These are phyloP conservation scores for Thinocorus orbignyianus DNA, from an alignment of 2,113 vertebrate genomes.

Conservation along the genomic window DNA sequence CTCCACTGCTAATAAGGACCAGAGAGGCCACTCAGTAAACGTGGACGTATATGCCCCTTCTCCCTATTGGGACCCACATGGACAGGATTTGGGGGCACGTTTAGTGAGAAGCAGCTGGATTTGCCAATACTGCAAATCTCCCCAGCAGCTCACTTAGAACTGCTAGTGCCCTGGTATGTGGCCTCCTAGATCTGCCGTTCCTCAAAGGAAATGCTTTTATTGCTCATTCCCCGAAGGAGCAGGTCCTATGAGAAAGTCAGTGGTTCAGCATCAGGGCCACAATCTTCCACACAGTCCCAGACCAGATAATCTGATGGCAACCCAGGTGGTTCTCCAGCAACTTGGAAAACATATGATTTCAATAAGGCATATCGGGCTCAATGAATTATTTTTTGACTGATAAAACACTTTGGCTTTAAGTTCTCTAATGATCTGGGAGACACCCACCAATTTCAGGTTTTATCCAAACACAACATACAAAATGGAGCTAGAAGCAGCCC, in stretches of 20 bases:
- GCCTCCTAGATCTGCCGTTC: not conserved
- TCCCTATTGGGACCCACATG: fast-evolving
- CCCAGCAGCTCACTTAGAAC: not conserved
- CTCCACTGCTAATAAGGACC: not conserved
- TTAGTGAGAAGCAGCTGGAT: not conserved
- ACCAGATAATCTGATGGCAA: not conserved
- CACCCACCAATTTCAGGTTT: not conserved
- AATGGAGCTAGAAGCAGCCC: not conserved
- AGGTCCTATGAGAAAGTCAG: not conserved
- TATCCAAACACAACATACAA: not conserved
- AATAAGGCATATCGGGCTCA: not conserved
- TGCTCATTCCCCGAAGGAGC: fast-evolving
- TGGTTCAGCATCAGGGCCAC: not conserved
- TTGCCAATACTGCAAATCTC: not conserved
- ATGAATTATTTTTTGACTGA: not conserved
- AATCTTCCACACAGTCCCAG: not conserved
- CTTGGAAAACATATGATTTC: fast-evolving
- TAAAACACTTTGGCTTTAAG: not conserved
- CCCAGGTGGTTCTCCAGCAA: not conserved
- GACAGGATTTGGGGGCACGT: not conserved
- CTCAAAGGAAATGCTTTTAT: too few relatives aligned
- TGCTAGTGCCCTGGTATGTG: fast-evolving
- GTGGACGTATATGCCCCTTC: fast-evolving
- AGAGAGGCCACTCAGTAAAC: not conserved
- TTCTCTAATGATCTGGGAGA: not conserved